These are phyloP conservation scores for Chondrilla cf. caribensis DNA, from an alignment of 37 sponge, comb jelly and placozoan species.

Conservation along the genomic window DNA sequence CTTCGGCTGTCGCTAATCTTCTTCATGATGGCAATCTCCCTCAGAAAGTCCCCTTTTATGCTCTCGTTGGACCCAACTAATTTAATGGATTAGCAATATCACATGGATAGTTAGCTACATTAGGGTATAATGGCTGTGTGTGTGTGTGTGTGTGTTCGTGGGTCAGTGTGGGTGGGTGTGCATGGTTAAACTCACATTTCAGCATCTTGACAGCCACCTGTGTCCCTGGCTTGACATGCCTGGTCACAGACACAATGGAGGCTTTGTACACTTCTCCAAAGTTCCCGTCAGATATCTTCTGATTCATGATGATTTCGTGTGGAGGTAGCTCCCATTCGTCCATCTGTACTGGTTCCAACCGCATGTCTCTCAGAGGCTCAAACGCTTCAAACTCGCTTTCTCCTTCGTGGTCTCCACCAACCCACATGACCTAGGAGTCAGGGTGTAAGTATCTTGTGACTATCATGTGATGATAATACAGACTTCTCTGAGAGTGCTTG, in stretches of 20 bases:
- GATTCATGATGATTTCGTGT: conserved; percentile 31
- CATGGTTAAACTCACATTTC: conserved; percentile 42
- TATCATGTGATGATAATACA: too few relatives aligned
- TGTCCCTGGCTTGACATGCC: background rate
- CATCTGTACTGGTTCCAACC: too few relatives aligned
- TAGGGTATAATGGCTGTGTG: too few relatives aligned
- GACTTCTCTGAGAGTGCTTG: too few relatives aligned
- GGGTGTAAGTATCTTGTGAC: too few relatives aligned
- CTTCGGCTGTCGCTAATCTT: conserved; percentile 35
- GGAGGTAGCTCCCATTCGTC: conserved; percentile 68
- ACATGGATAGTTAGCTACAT: too few relatives aligned
- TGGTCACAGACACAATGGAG: background rate
- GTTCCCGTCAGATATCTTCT: conserved; percentile 50
- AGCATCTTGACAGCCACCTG: conserved; percentile 65
- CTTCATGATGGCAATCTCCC: conserved; percentile 80
- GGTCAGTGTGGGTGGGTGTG: conserved; percentile 3
- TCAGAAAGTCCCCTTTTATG: conserved; percentile 46
- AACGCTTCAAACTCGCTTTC: background rate
- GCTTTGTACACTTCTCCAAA: conserved; percentile 70
- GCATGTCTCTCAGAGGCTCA: too few relatives aligned
- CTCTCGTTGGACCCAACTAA: conserved; percentile 24
- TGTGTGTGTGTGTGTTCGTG: background rate
- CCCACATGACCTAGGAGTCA: too few relatives aligned
- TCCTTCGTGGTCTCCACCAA: background rate
- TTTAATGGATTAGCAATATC: background rate